phyloP scores from a whole-genome alignment of 2,113 vertebrate species.

The Rousettus leschenaultii region DNA sequence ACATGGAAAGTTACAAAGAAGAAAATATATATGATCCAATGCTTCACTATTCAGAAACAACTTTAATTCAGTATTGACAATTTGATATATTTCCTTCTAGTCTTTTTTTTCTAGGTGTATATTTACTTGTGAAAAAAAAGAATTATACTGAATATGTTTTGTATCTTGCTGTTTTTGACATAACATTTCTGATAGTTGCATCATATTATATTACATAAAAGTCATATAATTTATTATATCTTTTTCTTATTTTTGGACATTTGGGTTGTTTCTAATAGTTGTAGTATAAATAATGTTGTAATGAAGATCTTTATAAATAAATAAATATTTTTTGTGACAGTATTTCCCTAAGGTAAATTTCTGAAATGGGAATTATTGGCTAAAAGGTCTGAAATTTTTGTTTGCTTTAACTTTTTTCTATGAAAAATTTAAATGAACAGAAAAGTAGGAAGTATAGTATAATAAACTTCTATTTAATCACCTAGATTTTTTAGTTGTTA shows the following conservation, averaged over 20 bases:
- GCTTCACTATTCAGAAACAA: not conserved
- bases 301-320: not conserved
- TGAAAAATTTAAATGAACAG: not conserved
- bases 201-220: not conserved
- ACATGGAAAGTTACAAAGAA: not conserved
- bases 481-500: not conserved
- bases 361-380: not conserved
- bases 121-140: not conserved
- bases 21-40: not conserved
- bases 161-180: not conserved
- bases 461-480: not conserved
- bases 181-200: not conserved
- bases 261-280: not conserved
- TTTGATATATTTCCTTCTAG: not conserved
- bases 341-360: not conserved
- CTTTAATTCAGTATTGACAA: not conserved
- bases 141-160: not conserved
- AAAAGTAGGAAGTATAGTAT: not conserved
- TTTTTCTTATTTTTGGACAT: not conserved
- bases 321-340: not conserved
- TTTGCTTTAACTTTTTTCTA: slow-evolving; percentile 33
- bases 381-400: not conserved
- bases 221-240: not conserved
- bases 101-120: not conserved
- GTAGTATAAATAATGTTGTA: not conserved